A percentile compares a stretch with the other conserved stretches of the same genome.
These are phyloP conservation scores for Upupa epops DNA, from an alignment of 2,113 vertebrate genomes.

Conservation along the genomic window DNA sequence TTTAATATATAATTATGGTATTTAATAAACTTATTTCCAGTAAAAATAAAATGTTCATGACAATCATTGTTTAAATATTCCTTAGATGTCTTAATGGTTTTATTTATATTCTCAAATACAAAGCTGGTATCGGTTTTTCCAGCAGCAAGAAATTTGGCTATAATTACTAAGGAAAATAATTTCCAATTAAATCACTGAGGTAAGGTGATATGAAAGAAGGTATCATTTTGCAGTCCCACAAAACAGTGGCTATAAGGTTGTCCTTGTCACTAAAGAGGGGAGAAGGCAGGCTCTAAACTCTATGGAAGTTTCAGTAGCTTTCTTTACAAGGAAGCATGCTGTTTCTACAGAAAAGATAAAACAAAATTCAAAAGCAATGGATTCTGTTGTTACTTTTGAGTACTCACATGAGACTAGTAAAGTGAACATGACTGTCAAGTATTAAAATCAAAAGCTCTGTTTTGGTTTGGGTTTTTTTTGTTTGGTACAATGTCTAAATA, in stretches of 20 bases:
- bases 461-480: background rate
- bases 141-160: background rate
- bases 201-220: background rate
- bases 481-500: background rate
- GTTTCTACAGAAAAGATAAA: background rate
- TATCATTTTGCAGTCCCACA: background rate
- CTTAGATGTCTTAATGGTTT: background rate
- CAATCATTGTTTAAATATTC: background rate
- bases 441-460: background rate
- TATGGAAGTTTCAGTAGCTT: background rate
- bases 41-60: background rate
- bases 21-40: background rate
- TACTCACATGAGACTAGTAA: background rate
- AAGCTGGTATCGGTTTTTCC: background rate
- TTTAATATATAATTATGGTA: background rate
- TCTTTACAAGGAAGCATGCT: fast-evolving
- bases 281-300: background rate
- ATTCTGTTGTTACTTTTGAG: background rate
- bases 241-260: background rate
- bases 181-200: background rate
- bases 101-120: background rate
- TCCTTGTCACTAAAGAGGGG: background rate
- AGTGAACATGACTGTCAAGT: background rate
- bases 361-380: background rate
- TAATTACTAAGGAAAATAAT: background rate